Conservation (phyloP, 2,797 vertebrate species). For the Pantherophis vulpinus region DNA sequence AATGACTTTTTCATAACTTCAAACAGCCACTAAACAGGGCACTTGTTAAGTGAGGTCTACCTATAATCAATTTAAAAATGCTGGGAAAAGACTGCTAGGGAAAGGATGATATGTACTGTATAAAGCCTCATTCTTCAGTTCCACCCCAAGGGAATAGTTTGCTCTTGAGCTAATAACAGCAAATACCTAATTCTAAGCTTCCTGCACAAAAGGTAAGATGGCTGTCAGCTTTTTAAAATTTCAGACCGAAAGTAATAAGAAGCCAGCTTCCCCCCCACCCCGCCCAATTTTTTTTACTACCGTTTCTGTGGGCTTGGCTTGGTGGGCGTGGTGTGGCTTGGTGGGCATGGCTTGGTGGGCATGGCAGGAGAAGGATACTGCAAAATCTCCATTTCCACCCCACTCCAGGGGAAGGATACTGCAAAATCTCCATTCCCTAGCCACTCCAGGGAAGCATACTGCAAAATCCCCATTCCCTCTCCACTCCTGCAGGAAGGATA, state of each 20-base stretch:
- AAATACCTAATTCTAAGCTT: neutral
- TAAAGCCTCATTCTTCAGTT: neutral
- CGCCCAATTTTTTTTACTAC: too few relatives aligned
- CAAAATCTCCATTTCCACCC: too few relatives aligned
- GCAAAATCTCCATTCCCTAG: too few relatives aligned
- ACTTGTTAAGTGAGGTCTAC: neutral
- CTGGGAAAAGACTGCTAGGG: neutral
- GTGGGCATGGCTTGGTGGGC: too few relatives aligned
- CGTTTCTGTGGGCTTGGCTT: too few relatives aligned
- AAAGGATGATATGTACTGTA: neutral
- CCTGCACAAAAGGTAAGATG: neutral
- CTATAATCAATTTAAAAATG: neutral
- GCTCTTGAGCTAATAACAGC: neutral
- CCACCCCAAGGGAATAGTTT: neutral
- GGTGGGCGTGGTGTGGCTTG: too few relatives aligned
- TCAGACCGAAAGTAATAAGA: neutral
- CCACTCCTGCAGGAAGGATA: too few relatives aligned
- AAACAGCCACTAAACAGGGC: neutral
- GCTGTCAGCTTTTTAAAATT: neutral
- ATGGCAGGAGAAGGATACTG: too few relatives aligned
- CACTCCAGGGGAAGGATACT: too few relatives aligned
- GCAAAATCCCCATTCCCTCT: too few relatives aligned
- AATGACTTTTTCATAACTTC: neutral
- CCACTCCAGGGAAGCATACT: too few relatives aligned
- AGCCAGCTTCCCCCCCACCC: neutral